A percentile compares a stretch with the other conserved stretches of the same genome.
Evolutionary conservation across 1,140 invertebrate species (phyloP).

Genomic region (Drosophila mauritiana): DNA sequence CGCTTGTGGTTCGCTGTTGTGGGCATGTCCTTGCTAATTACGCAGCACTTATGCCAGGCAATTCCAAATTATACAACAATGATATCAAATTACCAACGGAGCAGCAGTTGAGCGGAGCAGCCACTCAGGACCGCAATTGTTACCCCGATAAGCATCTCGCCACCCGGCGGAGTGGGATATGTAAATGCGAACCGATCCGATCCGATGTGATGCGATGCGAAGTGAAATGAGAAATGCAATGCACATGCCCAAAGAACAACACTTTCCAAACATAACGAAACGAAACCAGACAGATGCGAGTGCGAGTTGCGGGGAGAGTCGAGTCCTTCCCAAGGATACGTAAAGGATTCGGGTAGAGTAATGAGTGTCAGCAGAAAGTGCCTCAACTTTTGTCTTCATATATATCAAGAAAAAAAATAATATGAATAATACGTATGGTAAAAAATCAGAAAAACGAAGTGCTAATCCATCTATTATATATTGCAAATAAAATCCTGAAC

Average conservation of each 20-base stretch:
- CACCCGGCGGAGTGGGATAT: slow-evolving; percentile 32
- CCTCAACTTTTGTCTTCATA: no score
- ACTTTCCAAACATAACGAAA: slow-evolving; percentile 11
- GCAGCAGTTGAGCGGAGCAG: slow-evolving; percentile 1
- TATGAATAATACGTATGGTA: no score
- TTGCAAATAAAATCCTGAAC: no score
- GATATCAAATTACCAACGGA: slow-evolving; percentile 76
- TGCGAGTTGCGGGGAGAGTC: not conserved
- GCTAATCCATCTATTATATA: no score
- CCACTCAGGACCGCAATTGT: slow-evolving; percentile 69
- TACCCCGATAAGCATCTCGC: slow-evolving; percentile 63
- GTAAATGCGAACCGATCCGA: slow-evolving; percentile 67
- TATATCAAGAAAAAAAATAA: no score
- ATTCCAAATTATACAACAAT: slow-evolving; percentile 83
- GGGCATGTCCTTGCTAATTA: slow-evolving; percentile 82
- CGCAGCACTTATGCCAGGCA: slow-evolving; percentile 81
- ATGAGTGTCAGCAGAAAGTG: not conserved
- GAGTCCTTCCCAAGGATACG: not conserved
- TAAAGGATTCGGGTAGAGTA: not conserved
- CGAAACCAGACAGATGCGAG: slow-evolving; percentile 42
- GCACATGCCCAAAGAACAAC: slow-evolving; percentile 28
- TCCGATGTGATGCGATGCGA: no score
- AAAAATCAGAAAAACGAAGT: no score
- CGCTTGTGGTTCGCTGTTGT: slow-evolving; percentile 48
- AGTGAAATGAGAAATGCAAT: slow-evolving; percentile 14